Evolutionary conservation across 2,797 vertebrate genomes (phyloP), one percentile per base, ranked within the genome.

Genomic region (Cirrhinus mrigala): DNA sequence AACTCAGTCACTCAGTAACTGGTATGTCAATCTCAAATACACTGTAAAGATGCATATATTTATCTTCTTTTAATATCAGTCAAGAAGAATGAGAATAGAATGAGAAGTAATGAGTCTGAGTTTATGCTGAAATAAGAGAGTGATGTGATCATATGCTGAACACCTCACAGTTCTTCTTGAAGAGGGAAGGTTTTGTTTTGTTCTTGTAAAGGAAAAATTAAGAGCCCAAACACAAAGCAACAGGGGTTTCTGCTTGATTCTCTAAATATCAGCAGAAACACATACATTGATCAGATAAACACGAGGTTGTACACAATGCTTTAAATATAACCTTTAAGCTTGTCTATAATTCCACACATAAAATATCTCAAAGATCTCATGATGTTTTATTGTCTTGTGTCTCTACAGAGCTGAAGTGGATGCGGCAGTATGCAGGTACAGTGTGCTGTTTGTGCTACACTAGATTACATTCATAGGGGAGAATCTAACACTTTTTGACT

Each of bases 381-480:
- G 52, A 48, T 79, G 33, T 75, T 62, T 77, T 16, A 52, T 69
- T 80, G 44, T 50, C 24, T 7, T 33, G 0, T 3, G 68, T 44
- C 8, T 33, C 11, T 84, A 74, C 58, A 82, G 70, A 7, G 1
- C 15, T 76, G 70, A 82, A 48, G 44, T 27, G 16, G 60, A 64
- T 14, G 24, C 44, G 66, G 84, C 79, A 54, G 40, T 37, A 15
- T 86, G 44, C 60, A 75, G 69, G 64, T 79, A 86, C 40, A 44
- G 40, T 8, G 40, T 44, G 40, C 48, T 22, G 48, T 84, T n/a
- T 81, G 74, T 56, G 5, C 20, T 71, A 64, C 54, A 79, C 48
- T 50, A 85, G 20, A n/a, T 69, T 81, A 76, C 79, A 33, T 68
- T 80, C 48, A 50, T 2, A 52, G 50, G 50, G 15, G 4, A 8